Evolutionary conservation across 1,140 invertebrate species (phyloP), one percentile per base, ranked within the genome.

Genomic region (Agrilus planipennis): DNA sequence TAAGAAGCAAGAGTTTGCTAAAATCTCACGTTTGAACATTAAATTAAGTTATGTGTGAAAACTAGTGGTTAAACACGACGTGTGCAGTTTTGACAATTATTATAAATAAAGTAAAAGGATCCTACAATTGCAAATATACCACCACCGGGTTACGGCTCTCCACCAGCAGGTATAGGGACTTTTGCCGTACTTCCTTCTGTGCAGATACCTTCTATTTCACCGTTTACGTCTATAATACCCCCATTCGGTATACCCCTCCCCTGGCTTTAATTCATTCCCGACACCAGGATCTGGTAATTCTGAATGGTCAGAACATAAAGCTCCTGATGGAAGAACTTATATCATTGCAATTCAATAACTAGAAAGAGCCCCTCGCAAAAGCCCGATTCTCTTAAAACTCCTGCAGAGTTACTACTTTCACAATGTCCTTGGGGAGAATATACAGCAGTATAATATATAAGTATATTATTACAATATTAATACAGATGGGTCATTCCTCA

Each of bases 371-470:
- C 84, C 1, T 99, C 94, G 95, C 92, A 97, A 55, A 99, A 98
- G 62, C 95, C 95, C 2, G 91, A 97, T 61, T 88, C 92, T 51
- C 67, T 97, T 12, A 97, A 96, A 71, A 80, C 84, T 18, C 73
- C 84, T 6, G 79, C 81, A 41, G 92, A 81, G 75, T 70, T 86
- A 54, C 58, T 92, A 18, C 62, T 94, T 16, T 86, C 88, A 0
- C 76, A 89, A 47, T 96, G 91, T 67, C 86, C 90, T 0, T 99
- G 95, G 95, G 97, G 95, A 58, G 94, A 98, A 60, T 97, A 96
- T 58, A 93, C 90, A 48, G 89, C 91, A 4, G 92, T n/a, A 97
- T 57, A 81, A 81, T 49, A 93, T 93, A 3, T 89, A 94, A 64
- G 77, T 87, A 1, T 99, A 98, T 64, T 99, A 90, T 62, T 89